Percentiles rank a stretch among this genome's conserved stretches.
These are phyloP conservation scores for Linepithema humile DNA, from an alignment of 1,140 invertebrate genomes.

Conservation along the genomic window DNA sequence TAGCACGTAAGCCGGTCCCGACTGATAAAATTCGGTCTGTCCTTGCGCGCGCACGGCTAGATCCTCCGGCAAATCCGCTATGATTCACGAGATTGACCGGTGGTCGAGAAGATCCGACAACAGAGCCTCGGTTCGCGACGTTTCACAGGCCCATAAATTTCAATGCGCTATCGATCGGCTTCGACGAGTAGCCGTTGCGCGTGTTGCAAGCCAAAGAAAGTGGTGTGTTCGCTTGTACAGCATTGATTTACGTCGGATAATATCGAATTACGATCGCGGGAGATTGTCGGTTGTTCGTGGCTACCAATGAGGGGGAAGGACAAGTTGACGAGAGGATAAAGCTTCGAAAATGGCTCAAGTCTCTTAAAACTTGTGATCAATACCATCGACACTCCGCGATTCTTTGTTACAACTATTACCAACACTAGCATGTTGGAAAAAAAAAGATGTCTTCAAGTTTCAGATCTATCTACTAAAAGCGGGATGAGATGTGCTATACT, in stretches of 20 bases:
- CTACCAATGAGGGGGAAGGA: neutral
- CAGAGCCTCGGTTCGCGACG: slow-evolving; percentile 59
- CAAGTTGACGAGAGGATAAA: neutral
- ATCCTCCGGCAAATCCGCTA: slow-evolving; percentile 61
- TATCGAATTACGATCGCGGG: slow-evolving; percentile 69
- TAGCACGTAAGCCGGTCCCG: neutral
- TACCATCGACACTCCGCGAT: neutral
- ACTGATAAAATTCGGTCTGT: slow-evolving; percentile 45
- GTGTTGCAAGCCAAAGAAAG: slow-evolving; percentile 49
- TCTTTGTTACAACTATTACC: neutral
- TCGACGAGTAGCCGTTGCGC: slow-evolving; percentile 19
- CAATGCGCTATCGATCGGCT: slow-evolving; percentile 70
- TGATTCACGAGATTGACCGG: slow-evolving; percentile 72
- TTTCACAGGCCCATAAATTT: slow-evolving; percentile 72
- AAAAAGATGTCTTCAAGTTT: neutral
- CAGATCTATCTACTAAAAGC: neutral
- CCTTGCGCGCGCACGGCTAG: slow-evolving; percentile 28
- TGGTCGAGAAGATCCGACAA: slow-evolving; percentile 69
- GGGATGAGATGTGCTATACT: neutral
- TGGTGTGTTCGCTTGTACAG: slow-evolving; percentile 24
- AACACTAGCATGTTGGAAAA: neutral
- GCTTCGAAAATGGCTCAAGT: neutral
- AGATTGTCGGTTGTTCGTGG: slow-evolving; percentile 54
- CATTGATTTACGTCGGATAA: slow-evolving; percentile 71
- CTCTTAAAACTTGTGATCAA: neutral